These are phyloP conservation scores for Xestoiulus laeticollis DNA, from an alignment of 2,888 invertebrate genomes.

Conservation along the genomic window DNA sequence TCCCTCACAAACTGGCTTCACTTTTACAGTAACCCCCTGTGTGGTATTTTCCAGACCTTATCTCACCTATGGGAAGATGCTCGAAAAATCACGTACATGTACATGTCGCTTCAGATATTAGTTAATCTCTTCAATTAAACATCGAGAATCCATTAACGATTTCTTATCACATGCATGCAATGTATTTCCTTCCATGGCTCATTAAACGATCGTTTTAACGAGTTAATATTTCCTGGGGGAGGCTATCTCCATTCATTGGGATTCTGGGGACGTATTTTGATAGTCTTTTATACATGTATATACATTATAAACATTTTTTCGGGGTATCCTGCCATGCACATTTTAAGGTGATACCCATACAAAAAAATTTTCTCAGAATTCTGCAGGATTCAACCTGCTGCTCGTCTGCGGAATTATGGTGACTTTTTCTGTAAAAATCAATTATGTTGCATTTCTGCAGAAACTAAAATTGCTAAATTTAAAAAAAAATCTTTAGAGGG, in stretches of 20 bases:
- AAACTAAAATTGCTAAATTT: too few relatives aligned
- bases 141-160: background rate
- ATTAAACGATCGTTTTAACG: background rate
- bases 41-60: background rate
- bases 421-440: too few relatives aligned
- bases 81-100: background rate
- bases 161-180: background rate
- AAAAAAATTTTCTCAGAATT: too few relatives aligned
- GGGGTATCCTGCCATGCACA: background rate
- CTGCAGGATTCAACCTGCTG: too few relatives aligned
- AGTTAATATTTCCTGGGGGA: background rate
- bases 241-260: background rate
- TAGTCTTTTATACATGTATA: background rate
- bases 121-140: background rate
- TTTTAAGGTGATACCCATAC: background rate
- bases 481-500: too few relatives aligned
- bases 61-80: background rate
- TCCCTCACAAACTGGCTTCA: too few relatives aligned
- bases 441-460: too few relatives aligned
- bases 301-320: too few relatives aligned
- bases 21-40: too few relatives aligned
- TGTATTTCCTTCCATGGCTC: conserved; percentile 2
- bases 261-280: background rate
- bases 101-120: background rate
- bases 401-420: too few relatives aligned